phyloP scores from a whole-genome alignment of 2,113 vertebrate species.

The Ranitomeya variabilis region DNA sequence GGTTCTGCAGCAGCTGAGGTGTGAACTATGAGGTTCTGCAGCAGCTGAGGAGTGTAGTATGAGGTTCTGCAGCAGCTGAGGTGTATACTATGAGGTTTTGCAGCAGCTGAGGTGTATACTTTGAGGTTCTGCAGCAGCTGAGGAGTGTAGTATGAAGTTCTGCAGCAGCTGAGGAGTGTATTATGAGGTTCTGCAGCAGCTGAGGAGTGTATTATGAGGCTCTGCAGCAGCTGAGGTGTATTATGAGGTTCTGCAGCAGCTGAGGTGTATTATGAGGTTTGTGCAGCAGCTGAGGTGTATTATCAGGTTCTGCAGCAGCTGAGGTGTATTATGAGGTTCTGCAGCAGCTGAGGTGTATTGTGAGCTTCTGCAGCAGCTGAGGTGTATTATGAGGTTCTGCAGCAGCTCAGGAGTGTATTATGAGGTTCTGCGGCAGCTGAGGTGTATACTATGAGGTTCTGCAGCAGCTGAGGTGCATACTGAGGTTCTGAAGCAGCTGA shows the following conservation, averaged over 20 bases:
- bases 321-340: background rate
- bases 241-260: background rate
- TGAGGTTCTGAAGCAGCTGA: too few species aligned
- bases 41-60: too few species aligned
- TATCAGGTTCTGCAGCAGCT: background rate
- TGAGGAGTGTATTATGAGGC: background rate
- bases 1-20: too few species aligned
- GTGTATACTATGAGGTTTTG: too few species aligned
- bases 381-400: background rate
- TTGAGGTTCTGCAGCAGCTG: too few species aligned
- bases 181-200: too few species aligned
- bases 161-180: too few species aligned
- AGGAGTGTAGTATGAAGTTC: too few species aligned
- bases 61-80: too few species aligned
- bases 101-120: too few species aligned
- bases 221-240: conserved; percentile 5
- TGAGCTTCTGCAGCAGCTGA: background rate
- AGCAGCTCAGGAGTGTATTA: background rate
- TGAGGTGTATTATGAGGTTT: background rate
- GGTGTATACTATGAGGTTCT: background rate
- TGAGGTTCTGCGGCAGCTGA: too few species aligned
- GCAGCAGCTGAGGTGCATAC: background rate
- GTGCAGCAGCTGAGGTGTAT: background rate
- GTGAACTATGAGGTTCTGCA: too few species aligned
- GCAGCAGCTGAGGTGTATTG: background rate